phyloP scores from a whole-genome alignment of 2,797 vertebrate species.

The Lithobates pipiens region DNA sequence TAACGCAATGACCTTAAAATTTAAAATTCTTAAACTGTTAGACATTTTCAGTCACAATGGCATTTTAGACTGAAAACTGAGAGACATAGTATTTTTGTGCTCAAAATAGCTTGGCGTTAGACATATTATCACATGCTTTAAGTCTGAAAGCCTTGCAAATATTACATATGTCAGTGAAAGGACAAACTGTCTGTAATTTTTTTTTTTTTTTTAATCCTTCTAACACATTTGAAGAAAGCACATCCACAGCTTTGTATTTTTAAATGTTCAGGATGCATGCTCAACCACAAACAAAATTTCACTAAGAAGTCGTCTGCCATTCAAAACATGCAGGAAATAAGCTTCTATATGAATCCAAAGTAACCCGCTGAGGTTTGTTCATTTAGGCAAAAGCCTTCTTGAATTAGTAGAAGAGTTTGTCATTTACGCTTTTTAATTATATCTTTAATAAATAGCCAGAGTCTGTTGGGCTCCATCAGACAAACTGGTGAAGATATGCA shows the following conservation, averaged over 20 bases:
- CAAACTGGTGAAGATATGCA: not conserved
- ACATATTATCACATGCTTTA: conserved; percentile 41
- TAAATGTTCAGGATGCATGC: conserved; percentile 32
- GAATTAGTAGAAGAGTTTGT: conserved; percentile 40
- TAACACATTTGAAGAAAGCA: conserved; percentile 34
- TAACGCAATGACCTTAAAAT: conserved; percentile 37
- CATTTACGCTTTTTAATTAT: conserved; percentile 45
- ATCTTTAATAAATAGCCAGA: conserved; percentile 35
- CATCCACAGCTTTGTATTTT: conserved; percentile 52
- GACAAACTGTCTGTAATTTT: conserved; percentile 33
- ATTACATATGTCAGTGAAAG: conserved; percentile 48
- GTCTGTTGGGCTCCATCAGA: conserved; percentile 10
- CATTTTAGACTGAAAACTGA: conserved; percentile 31
- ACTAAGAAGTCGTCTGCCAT: conserved; percentile 30
- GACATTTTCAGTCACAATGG: conserved; percentile 29
- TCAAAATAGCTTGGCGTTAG: conserved; percentile 41
- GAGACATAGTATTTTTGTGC: conserved; percentile 45
- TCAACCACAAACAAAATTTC: conserved; percentile 50
- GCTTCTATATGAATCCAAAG: conserved; percentile 32
- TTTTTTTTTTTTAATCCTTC: not conserved
- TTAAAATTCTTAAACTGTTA: conserved; percentile 21
- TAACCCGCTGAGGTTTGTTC: conserved; percentile 19
- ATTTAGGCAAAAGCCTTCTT: conserved; percentile 44
- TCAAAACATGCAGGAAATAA: conserved; percentile 14
- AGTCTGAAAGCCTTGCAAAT: conserved; percentile 44